Percentiles rank a stretch among this genome's conserved stretches.
Evolutionary conservation across 2,797 vertebrate genomes (phyloP).

Genomic region (Bovichtus variegatus): DNA sequence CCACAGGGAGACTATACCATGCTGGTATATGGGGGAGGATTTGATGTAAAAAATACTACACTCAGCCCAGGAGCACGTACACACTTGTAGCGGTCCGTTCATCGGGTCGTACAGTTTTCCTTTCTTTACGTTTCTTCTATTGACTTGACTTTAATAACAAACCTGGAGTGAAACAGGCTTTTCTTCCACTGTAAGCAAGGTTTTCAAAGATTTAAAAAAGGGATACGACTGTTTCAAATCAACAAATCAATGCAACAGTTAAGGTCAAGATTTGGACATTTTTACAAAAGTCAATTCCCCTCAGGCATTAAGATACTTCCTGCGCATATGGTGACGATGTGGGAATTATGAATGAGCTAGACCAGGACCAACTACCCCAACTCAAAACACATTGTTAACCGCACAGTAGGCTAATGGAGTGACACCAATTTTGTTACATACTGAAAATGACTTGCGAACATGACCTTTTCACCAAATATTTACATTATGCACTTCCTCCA

Average conservation of each 20-base stretch:
- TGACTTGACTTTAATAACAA: slow-evolving; percentile 13
- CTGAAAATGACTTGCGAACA: background rate
- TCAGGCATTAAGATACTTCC: background rate
- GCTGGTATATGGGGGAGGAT: slow-evolving; percentile 21
- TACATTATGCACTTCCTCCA: background rate
- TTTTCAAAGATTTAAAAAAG: background rate
- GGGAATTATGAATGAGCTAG: slow-evolving; percentile 6
- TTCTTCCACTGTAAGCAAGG: background rate
- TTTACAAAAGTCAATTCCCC: background rate
- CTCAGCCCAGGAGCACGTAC: slow-evolving; percentile 24
- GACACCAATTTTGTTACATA: background rate
- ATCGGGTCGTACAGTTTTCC: background rate
- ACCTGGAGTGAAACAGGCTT: background rate
- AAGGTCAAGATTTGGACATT: background rate
- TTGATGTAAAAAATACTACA: slow-evolving; percentile 42
- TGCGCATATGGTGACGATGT: slow-evolving; percentile 7
- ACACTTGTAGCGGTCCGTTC: slow-evolving; percentile 4
- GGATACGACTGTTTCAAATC: background rate
- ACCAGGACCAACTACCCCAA: background rate
- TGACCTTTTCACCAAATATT: background rate
- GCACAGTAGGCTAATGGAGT: background rate
- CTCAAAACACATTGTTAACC: background rate
- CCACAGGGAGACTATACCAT: slow-evolving; percentile 45
- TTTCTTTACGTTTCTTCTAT: background rate
- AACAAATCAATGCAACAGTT: slow-evolving; percentile 7